Evolutionary conservation across 2,888 invertebrate species (phyloP), one percentile per base, ranked within the genome.

Genomic region (Dryomyza anilis): DNA sequence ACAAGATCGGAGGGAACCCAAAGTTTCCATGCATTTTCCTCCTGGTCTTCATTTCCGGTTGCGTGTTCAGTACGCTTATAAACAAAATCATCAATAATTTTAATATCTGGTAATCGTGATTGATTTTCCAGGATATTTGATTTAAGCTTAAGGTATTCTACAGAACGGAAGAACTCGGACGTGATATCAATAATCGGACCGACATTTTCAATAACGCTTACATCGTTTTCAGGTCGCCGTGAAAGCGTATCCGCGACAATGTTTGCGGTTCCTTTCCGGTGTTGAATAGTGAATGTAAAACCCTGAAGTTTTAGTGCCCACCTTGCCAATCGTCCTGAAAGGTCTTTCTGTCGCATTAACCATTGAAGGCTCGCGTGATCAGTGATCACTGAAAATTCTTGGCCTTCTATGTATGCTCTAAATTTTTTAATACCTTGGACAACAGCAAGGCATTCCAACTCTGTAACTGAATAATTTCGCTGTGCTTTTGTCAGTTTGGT

Each of bases 401-500:
- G 56, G n/a, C 57, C 57, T 14, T 57, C 57, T 8, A 57, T 45
- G 16, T 43, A 57, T 33, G 25, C n/a, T 43, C 57, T 43, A 45
- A 57, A 57, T 25, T 57, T 57, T 29, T 57, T 57, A 8, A 66
- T 64, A 12, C 53, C 56, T 6, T 56, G 25, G 3, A 67, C 48
- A 2, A 64, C 61, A 1, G 65, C 63, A 12, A 64, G 29, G 43
- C 62, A 67, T 45, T 63, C 64, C 12, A 57, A 12, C 27, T 57
- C 43, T 10, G 57, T 43, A 3, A 57, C 57, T 16, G 57, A 30
- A 21, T 57, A 56, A 19, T 56, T 56, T 3, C 39, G 39, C 30
- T 69, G 69, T 2, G 67, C 65, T 5, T 56, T 60, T 3, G 66
- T 67, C 3, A 69, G 29, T 30, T 69, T 69, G 23, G 64, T 43